Evolutionary conservation across 1,140 invertebrate genomes (phyloP).

Genomic region (Eriocheir sinensis): DNA sequence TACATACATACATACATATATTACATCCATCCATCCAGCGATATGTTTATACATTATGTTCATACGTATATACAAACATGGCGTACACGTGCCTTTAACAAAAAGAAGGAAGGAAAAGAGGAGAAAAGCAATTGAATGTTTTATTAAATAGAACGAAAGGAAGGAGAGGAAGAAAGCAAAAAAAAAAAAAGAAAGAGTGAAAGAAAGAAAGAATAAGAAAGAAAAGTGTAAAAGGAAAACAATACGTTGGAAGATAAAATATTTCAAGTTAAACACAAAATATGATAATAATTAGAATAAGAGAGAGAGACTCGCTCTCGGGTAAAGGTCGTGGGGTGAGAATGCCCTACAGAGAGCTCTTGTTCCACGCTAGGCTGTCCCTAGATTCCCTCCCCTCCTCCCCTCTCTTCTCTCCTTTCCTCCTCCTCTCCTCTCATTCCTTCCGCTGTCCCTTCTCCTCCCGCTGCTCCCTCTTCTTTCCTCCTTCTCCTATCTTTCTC

Average conservation of each 20-base stretch:
- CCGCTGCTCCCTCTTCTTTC: not conserved
- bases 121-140: too few relatives aligned
- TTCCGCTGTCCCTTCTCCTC: not conserved
- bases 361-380: not conserved
- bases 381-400: not conserved
- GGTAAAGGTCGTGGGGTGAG: constrained; percentile 58
- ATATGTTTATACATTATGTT: too few relatives aligned
- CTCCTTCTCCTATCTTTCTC: not conserved
- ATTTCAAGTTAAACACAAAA: not conserved
- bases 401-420: not conserved
- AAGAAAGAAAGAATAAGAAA: not conserved
- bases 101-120: too few relatives aligned
- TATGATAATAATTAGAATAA: constrained; percentile 17
- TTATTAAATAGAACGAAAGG: too few relatives aligned
- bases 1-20: too few relatives aligned
- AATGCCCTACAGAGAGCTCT: constrained; percentile 50
- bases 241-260: not conserved
- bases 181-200: not conserved
- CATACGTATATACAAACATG: too few relatives aligned
- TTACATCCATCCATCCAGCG: too few relatives aligned
- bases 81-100: too few relatives aligned
- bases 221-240: not conserved
- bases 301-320: constrained; percentile 34
- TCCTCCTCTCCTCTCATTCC: constrained; percentile 28
- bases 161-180: too few relatives aligned